phyloP scores from a whole-genome alignment of 1,140 invertebrate species.

The Popillia japonica region DNA sequence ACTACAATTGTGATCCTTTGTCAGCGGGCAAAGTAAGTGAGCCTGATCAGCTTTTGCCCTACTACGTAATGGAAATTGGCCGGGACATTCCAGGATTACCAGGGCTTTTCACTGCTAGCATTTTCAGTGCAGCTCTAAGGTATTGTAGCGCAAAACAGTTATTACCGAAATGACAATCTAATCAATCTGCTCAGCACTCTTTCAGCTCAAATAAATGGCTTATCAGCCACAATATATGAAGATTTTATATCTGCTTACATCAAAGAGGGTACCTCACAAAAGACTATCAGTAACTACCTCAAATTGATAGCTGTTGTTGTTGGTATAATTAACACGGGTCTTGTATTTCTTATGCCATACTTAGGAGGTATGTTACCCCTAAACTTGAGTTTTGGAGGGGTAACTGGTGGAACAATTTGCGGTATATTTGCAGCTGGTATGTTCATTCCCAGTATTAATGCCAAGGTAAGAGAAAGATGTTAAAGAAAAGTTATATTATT shows the following conservation, averaged over 20 bases:
- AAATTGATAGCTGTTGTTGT: slow-evolving; percentile 68
- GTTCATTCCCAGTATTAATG: slow-evolving; percentile 71
- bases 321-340: slow-evolving; percentile 65
- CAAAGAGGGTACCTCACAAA: slow-evolving; percentile 59
- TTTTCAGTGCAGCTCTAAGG: slow-evolving; percentile 78
- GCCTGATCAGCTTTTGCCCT: slow-evolving; percentile 72
- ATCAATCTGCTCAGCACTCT: slow-evolving; percentile 64
- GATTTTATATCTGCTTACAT: slow-evolving; percentile 66
- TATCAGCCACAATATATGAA: slow-evolving; percentile 72
- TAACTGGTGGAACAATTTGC: slow-evolving; percentile 70
- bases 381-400: slow-evolving; percentile 69
- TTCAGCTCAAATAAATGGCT: slow-evolving; percentile 71
- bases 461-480: slow-evolving; percentile 59
- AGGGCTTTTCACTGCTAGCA: slow-evolving; percentile 78
- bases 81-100: slow-evolving; percentile 72
- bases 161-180: background rate
- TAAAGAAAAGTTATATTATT: no score
- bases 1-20: slow-evolving; percentile 70
- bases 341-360: slow-evolving; percentile 70
- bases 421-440: slow-evolving; percentile 74
- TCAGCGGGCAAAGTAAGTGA: slow-evolving; percentile 62
- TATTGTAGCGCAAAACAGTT: slow-evolving; percentile 48
- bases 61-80: slow-evolving; percentile 78
- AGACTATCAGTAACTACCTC: slow-evolving; percentile 61
- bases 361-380: slow-evolving; percentile 70